Evolutionary conservation across 2,113 vertebrate species (phyloP).

Genomic region (Eudyptes chrysolophus): DNA sequence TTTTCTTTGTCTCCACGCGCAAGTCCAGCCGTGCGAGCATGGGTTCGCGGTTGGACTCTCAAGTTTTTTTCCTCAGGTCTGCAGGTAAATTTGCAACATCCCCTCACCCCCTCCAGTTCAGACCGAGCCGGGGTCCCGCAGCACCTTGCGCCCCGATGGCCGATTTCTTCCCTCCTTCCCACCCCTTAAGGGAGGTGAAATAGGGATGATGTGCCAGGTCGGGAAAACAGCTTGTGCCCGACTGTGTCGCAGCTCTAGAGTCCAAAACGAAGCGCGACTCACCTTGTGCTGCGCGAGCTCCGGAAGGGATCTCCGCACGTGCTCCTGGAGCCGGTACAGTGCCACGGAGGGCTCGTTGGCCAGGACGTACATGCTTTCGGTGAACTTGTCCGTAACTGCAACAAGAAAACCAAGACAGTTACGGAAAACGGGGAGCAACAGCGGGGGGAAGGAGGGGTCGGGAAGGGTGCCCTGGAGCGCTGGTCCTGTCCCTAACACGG

Average conservation of each 20-base stretch:
- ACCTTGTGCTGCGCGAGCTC: conserved; percentile 97
- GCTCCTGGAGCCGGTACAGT: conserved; percentile 93
- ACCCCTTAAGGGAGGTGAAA: neutral
- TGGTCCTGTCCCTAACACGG: no score
- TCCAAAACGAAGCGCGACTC: fast-evolving
- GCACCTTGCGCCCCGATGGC: fast-evolving
- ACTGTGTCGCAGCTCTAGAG: neutral
- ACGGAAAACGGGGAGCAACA: fast-evolving
- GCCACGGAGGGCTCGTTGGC: conserved; percentile 97
- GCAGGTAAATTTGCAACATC: fast-evolving
- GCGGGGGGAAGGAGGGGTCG: fast-evolving
- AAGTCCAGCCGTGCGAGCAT: fast-evolving
- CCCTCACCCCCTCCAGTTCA: neutral
- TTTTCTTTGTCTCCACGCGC: neutral
- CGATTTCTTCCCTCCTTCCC: neutral
- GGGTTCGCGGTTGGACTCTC: no score
- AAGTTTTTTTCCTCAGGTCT: no score
- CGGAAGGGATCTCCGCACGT: conserved; percentile 90
- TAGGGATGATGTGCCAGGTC: fast-evolving
- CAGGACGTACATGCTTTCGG: conserved; percentile 93
- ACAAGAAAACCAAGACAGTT: neutral
- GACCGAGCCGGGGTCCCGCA: fast-evolving
- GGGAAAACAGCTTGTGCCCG: neutral
- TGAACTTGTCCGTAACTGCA: conserved; percentile 93
- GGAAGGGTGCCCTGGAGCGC: neutral